Base-by-base conservation (phyloP, 1,140 invertebrate species). In the Anastatus disparis region DNA sequence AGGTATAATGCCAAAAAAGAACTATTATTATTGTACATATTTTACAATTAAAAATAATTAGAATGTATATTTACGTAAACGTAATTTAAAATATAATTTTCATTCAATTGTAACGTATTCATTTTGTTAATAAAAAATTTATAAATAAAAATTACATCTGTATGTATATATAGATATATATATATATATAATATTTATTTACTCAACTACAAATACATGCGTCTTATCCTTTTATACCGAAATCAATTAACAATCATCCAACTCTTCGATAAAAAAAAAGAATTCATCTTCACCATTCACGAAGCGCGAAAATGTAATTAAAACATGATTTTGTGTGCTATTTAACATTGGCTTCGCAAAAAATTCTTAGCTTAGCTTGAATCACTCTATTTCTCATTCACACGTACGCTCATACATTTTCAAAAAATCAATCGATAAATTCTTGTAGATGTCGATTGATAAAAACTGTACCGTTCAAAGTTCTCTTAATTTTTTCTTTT, bases 121-220 rank as follows among this genome's bases (percentile, higher is more conserved):
- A 46, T 53, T 70, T 55, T 66, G 24, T 66, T 62, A 31, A 63
- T 27, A 56, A 44, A 12, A 48, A 63, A 22, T 44, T 63, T 67
- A 29, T 35, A 53, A 59, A 61, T 40, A 61, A 71, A 71, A 55
- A 24, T 27, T 35, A 68, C 13, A 35, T 2, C 20, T 20, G 2
- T 50, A 17, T 48, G 55, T 53, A 24, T 27, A 46, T 46, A n/a
- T 59, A n/a, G 26, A 31, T 55, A 38, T 55, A 63, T 44, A 50
- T 61, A 65, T 71, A 71, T 71, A 53, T 67, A 63, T 74, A 63
- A 71, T 68, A 68, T 71, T 74, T 74, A 67, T 71, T 71, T 68
- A 53, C 59, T 74, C 53, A 61, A 69, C 64, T 74, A 74, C 59
- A 66, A 68, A 74, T 74, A 71, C 73, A 74, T 68, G 52, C 52